A percentile compares a stretch with the other conserved stretches of the same genome.
phyloP scores from a whole-genome alignment of 2,797 vertebrate genomes.

The Crocodylus rhombifer region DNA sequence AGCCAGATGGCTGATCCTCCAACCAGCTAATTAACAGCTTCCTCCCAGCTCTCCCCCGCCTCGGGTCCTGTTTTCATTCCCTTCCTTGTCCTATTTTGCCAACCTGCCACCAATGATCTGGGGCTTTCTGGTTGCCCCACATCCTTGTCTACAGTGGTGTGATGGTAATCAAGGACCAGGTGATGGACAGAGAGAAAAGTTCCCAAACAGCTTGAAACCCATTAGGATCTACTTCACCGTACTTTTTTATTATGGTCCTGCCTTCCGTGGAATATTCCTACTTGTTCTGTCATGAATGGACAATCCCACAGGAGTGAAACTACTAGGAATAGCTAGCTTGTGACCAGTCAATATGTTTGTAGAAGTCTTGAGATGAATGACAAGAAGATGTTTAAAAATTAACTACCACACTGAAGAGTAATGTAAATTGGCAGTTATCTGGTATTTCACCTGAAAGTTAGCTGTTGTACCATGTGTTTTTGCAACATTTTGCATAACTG shows the following conservation, averaged over 20 bases:
- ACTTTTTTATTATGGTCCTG: not conserved
- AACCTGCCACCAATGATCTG: not conserved
- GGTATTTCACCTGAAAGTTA: conserved; percentile 46
- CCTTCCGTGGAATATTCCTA: not conserved
- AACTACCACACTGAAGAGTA: conserved; percentile 6
- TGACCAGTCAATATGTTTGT: conserved; percentile 47
- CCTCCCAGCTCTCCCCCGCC: not conserved
- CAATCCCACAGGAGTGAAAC: not conserved
- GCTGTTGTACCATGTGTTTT: not conserved
- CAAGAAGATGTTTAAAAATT: conserved; percentile 52
- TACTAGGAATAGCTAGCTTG: not conserved
- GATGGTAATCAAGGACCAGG: not conserved
- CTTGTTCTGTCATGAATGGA: not conserved
- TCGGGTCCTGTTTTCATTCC: too few species aligned
- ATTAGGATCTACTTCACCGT: not conserved
- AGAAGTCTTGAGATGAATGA: conserved; percentile 38
- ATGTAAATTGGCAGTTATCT: conserved; percentile 61
- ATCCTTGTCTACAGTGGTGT: rapidly evolving
- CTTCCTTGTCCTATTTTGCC: not conserved
- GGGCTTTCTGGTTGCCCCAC: not conserved
- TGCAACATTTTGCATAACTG: conserved; percentile 17
- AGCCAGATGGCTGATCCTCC: not conserved
- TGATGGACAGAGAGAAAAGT: not conserved
- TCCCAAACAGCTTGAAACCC: not conserved
- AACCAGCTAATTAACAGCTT: not conserved